Conservation (phyloP, 2,113 vertebrate genomes). For the Prolemur simus region DNA sequence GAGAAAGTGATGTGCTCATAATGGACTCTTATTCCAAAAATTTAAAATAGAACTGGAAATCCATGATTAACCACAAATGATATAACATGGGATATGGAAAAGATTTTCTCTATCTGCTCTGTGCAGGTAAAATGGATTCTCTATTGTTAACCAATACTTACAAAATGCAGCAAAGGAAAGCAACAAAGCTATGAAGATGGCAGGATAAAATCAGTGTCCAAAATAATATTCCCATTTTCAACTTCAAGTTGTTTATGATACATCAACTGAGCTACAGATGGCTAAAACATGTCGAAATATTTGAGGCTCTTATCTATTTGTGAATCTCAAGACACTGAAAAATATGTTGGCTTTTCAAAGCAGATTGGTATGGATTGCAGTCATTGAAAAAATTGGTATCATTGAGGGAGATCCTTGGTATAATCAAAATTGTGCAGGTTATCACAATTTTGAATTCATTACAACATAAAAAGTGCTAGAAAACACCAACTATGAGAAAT, state of each 20-base stretch:
- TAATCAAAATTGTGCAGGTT: neutral
- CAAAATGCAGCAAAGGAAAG: neutral
- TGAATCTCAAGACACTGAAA: neutral
- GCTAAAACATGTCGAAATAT: neutral
- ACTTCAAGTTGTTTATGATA: neutral
- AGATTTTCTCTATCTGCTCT: neutral
- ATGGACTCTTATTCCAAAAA: neutral
- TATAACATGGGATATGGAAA: neutral
- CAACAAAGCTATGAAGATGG: neutral
- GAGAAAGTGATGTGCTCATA: neutral
- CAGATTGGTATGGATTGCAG: neutral
- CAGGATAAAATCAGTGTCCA: neutral
- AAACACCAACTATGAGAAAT: neutral
- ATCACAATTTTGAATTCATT: neutral
- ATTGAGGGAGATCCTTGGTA: neutral
- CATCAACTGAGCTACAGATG: neutral
- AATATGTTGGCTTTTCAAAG: neutral
- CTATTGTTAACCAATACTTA: neutral
- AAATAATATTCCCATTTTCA: neutral
- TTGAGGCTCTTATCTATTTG: neutral
- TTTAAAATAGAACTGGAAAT: neutral
- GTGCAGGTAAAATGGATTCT: neutral
- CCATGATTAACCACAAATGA: neutral
- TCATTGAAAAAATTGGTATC: neutral
- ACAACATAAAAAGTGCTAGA: neutral